Percentiles rank a stretch among this genome's conserved stretches.
Evolutionary conservation across 2,888 invertebrate species (phyloP).

Genomic region (Noctua janthina): DNA sequence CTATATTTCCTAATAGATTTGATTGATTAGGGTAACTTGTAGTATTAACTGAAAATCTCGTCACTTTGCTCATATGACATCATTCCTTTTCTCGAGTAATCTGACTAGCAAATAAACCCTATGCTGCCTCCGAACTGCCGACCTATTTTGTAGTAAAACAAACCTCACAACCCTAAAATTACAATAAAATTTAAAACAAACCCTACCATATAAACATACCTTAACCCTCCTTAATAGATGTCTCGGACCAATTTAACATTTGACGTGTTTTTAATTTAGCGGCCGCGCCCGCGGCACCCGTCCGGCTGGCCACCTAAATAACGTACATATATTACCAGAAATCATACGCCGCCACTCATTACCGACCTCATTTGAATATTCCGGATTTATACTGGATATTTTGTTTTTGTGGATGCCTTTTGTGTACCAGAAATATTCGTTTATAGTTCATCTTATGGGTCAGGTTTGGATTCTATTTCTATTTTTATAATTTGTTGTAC

Average conservation of each 20-base stretch:
- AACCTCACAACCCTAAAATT: background rate
- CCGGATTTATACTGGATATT: conserved; percentile 62
- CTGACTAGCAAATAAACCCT: background rate
- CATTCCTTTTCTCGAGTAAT: no score
- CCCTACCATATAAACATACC: conserved; percentile 72
- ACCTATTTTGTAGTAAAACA: background rate
- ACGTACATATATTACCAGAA: conserved; percentile 86
- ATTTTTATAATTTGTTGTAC: background rate
- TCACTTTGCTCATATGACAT: no score
- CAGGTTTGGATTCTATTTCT: background rate
- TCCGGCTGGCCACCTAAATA: conserved; percentile 82
- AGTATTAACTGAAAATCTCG: no score
- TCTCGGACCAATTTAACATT: conserved; percentile 90
- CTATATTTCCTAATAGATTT: no score
- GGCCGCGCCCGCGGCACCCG: conserved; percentile 88
- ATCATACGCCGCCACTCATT: conserved; percentile 87
- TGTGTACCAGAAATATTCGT: conserved; percentile 27
- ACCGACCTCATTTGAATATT: conserved; percentile 84
- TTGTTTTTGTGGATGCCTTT: conserved; percentile 56
- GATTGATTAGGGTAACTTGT: no score
- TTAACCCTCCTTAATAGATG: conserved; percentile 87
- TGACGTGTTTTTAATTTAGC: conserved; percentile 91
- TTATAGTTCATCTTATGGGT: conserved; percentile 3
- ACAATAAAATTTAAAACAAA: conserved; percentile 28
- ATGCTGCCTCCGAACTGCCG: background rate